Base-by-base conservation (phyloP, 2,797 vertebrate species). In the Ficedula albicollis region DNA sequence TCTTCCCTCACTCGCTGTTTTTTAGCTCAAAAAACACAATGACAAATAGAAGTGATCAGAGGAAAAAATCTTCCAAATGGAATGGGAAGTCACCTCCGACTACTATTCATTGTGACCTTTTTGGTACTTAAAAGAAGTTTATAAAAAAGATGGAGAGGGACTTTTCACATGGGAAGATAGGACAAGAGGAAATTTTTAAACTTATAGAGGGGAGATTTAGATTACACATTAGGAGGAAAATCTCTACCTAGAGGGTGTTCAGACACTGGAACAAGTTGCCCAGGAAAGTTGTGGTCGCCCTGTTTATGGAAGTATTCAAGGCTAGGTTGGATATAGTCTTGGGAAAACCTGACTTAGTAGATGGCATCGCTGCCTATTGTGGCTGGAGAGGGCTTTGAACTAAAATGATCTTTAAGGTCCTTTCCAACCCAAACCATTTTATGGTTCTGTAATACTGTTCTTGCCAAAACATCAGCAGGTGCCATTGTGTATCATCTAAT, bases 311-410 rank as follows among this genome's bases (percentile, higher is more conserved):
- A 27, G 10, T 19, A 46, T n/a, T 63, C 67, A 46, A 46, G 23
- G 18, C 19, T 41, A 55, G 15, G 41, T 13, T 72, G 29, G 15
- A 63, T 18, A 9, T 6, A 3, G 13, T 46, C 2, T 0, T 38
- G 54, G n/a, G 15, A 60, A 60, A 60, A 44, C 11, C 11, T 39
- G 55, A n/a, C n/a, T 20, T 38, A 46, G 29, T 39, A 15, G 4
- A 23, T 29, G 38, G 6, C 54, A n/a, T 43, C 0, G 0, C 13
- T 60, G 19, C 15, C 25, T 29, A 12, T 25, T 25, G 20, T n/a
- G 15, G 10, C 5, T 20, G 9, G 23, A 44, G 11, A 11, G 8
- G 11, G 1, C 16, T 69, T 85, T 0, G 0, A 76, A 76, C 25
- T 5, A 12, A 16, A 15, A 15, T 54, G 9, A 5, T 39, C 34